Percentiles rank a stretch among this genome's conserved stretches.
phyloP scores from a whole-genome alignment of 2,797 vertebrate species.

The Picus viridis region DNA sequence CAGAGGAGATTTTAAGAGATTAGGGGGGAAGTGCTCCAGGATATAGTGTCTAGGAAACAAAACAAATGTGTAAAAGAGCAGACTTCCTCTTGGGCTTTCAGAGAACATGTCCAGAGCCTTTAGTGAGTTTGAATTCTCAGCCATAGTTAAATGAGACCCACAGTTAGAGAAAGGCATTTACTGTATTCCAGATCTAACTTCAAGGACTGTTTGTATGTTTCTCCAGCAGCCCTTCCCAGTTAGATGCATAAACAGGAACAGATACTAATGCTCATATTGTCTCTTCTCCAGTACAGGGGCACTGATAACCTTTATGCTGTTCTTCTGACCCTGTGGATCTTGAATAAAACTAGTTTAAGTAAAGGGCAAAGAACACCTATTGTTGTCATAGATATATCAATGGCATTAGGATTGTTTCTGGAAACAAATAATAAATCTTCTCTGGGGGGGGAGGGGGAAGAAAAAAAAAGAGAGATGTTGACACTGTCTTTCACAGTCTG shows the following conservation, averaged over 20 bases:
- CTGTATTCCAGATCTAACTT: neutral
- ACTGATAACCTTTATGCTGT: neutral
- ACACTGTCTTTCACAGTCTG: neutral
- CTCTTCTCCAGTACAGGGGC: neutral
- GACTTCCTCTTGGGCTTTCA: neutral
- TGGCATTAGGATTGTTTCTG: neutral
- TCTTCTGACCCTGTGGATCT: neutral
- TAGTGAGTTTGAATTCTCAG: neutral
- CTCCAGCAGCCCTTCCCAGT: neutral
- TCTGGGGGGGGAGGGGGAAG: too few species aligned
- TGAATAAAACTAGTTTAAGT: neutral
- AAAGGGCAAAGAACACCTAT: neutral
- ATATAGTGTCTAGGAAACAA: neutral
- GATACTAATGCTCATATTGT: neutral
- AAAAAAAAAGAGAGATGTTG: neutral
- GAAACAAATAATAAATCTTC: neutral
- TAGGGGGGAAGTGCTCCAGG: neutral
- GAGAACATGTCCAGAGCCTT: neutral
- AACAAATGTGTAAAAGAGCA: neutral
- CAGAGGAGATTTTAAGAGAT: neutral
- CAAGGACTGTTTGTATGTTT: neutral
- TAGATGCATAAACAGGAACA: neutral
- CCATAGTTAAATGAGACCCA: neutral
- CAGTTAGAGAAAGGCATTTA: neutral
- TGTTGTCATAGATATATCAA: neutral